Evolutionary conservation across 2,888 invertebrate species (phyloP).

Genomic region (Onchidella celtica): DNA sequence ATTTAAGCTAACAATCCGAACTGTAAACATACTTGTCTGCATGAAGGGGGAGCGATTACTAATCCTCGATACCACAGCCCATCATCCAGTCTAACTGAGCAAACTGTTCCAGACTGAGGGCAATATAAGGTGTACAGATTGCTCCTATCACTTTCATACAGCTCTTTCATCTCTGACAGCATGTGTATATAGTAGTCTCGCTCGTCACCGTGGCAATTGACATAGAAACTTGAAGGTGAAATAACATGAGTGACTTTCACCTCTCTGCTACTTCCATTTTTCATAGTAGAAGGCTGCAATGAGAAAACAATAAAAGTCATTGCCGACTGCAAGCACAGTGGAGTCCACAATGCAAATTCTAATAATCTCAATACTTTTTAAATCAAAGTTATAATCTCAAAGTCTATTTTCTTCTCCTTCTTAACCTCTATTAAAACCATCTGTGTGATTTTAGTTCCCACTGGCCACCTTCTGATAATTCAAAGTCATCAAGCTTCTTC

Average conservation of each 20-base stretch:
- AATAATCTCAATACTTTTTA: background rate
- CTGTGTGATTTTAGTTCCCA: no score
- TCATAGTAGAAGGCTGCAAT: conserved; percentile 37
- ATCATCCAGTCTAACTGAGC: conserved; percentile 85
- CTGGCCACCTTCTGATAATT: no score
- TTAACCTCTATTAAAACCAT: no score
- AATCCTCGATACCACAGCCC: conserved; percentile 86
- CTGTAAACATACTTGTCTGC: conserved; percentile 30
- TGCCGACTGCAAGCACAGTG: background rate
- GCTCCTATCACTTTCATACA: conserved; percentile 62
- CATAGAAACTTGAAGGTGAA: conserved; percentile 36
- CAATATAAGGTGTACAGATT: conserved; percentile 77
- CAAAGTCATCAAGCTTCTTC: no score
- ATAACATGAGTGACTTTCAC: conserved; percentile 9
- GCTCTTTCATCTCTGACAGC: conserved; percentile 81
- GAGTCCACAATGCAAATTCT: background rate
- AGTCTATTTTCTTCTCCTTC: no score
- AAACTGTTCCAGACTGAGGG: conserved; percentile 84
- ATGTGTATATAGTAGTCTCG: conserved; percentile 80
- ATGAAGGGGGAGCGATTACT: conserved; percentile 75
- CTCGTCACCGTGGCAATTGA: conserved; percentile 71
- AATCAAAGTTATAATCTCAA: no score
- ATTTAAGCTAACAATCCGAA: no score
- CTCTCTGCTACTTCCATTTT: conserved; percentile 24
- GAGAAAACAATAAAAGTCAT: background rate